Base-by-base conservation (phyloP, 64 coral and sea anemone genomes). In the Stichodactyla helianthus region DNA sequence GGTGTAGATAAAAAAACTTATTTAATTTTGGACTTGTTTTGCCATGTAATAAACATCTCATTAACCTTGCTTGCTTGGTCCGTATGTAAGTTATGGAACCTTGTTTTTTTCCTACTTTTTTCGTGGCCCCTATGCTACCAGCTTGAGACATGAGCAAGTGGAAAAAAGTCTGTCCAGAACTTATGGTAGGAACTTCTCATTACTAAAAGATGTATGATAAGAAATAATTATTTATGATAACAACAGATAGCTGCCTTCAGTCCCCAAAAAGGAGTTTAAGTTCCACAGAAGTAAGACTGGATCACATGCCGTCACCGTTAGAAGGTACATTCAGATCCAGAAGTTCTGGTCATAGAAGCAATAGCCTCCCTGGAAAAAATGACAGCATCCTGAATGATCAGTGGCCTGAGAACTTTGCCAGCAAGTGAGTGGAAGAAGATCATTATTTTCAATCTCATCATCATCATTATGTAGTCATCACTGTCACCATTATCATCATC, bases 361-460 rank as follows among this genome's bases (percentile, higher is more conserved):
- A 78, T 59, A 87, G 85, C 51, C 85, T 79, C 44, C 85, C 90
- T 51, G 59, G 59, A 5, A 16, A 59, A 16, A 62, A 56, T 7
- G 77, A 78, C 31, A 60, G 60, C 50, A 10, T 17, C 7, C 11
- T 74, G n/a, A 31, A 4, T 27, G 85, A 87, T 25, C 52, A 63
- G 57, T 91, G 77, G 58, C 90, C 85, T 13, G 60, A 83, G 50
- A 51, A 87, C 63, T 87, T 91, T 77, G 59, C 54, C 27, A 51
- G 28, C 82, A 77, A 85, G 89, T 90, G 68, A 74, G 68, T 74
- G 7, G 10, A 3, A 44, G 35, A 44, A 44, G 35, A 44, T 31
- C 68, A 74, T 23, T 26, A 26, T 65, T 20, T 16, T 19, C 62
- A 65, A 6, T 15, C 14, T 74, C 68, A 74, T 74, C 68, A 74